A percentile compares a stretch with the other conserved stretches of the same genome.
phyloP scores from a whole-genome alignment of 2,797 vertebrate species.

The Tauraco hartlaubi region DNA sequence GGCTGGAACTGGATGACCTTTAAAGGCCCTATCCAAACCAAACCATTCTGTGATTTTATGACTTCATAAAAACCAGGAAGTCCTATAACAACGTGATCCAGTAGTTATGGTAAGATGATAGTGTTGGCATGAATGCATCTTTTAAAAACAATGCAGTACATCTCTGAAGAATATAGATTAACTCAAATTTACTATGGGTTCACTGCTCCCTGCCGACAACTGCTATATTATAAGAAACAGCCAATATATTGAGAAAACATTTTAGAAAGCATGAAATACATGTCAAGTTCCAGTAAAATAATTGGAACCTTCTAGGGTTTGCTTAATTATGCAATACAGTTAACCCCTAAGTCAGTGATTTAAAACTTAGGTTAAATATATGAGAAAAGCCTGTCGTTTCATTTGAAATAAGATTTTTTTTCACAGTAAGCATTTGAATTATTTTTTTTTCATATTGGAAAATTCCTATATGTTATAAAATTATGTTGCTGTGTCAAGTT shows the following conservation, averaged over 20 bases:
- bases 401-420: background rate
- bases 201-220: background rate
- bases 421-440: background rate
- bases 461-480: background rate
- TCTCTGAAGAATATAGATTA: background rate
- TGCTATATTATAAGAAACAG: background rate
- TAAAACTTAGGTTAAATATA: background rate
- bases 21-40: no score
- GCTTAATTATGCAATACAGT: background rate
- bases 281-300: background rate
- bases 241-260: background rate
- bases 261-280: background rate
- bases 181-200: background rate
- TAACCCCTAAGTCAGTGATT: background rate
- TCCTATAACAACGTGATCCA: background rate
- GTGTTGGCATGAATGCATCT: background rate
- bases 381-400: background rate
- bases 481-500: background rate
- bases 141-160: background rate
- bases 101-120: background rate
- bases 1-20: no score
- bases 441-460: background rate
- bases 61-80: background rate
- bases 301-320: background rate
- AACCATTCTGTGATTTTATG: no score